A percentile compares a stretch with the other conserved stretches of the same genome.
Conservation (phyloP, 1,140 invertebrate genomes). For the Euura lappo region DNA sequence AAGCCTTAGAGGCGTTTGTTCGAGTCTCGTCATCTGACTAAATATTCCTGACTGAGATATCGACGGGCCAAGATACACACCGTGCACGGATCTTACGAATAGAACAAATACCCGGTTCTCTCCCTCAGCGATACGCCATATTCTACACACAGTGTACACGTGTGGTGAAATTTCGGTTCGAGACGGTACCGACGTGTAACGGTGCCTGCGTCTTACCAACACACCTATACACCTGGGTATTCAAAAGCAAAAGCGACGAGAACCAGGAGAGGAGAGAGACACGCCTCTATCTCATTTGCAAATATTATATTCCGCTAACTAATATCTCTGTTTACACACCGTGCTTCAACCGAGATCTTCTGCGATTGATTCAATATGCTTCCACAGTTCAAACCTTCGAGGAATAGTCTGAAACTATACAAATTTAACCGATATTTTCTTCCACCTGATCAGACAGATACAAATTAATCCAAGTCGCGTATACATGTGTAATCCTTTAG, state of each 20-base stretch:
- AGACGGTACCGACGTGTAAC: not conserved
- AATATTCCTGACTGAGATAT: conserved; percentile 58
- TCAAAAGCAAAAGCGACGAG: not conserved
- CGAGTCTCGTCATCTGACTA: conserved; percentile 61
- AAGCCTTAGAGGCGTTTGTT: conserved; percentile 63
- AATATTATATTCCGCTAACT: conserved; percentile 35
- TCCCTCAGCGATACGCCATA: conserved; percentile 10
- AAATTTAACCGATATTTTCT: not conserved
- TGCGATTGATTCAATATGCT: not conserved
- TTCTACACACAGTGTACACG: conserved; percentile 10
- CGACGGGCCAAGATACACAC: conserved; percentile 56
- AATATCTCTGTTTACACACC: conserved; percentile 32
- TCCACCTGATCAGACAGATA: conserved; percentile 51
- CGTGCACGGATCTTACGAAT: conserved; percentile 50
- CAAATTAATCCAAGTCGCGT: conserved; percentile 54
- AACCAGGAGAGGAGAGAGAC: not conserved
- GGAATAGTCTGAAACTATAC: not conserved
- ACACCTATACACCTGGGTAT: not conserved
- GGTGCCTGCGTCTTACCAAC: not conserved
- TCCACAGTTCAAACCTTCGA: not conserved
- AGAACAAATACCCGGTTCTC: conserved; percentile 46
- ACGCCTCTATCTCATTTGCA: conserved; percentile 1
- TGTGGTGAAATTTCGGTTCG: not conserved
- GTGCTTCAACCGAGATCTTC: not conserved
- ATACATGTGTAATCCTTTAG: conserved; percentile 54